A percentile compares a stretch with the other conserved stretches of the same genome.
Conservation (phyloP, 1,140 invertebrate species). For the Gryon sp. region DNA sequence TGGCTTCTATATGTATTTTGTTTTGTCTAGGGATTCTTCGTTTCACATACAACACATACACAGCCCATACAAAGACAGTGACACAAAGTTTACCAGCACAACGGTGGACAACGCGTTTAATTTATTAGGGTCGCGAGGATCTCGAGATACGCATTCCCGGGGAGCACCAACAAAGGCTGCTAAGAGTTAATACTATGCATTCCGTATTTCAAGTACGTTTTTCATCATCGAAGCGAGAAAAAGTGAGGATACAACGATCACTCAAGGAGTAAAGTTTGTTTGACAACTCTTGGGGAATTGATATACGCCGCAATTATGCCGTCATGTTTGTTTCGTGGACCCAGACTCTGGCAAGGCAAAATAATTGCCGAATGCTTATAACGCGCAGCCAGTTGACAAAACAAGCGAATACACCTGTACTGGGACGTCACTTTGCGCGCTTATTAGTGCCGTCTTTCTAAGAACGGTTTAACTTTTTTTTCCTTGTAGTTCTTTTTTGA, state of each 20-base stretch:
- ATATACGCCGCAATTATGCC: slow-evolving; percentile 22
- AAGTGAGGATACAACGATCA: not conserved
- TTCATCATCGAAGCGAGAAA: slow-evolving; percentile 4
- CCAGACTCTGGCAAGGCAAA: not conserved
- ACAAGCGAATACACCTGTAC: slow-evolving; percentile 18
- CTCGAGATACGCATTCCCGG: slow-evolving; percentile 19
- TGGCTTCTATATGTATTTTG: slow-evolving; percentile 2
- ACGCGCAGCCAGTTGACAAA: slow-evolving; percentile 6
- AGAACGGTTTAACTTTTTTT: slow-evolving; percentile 21
- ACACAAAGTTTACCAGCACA: slow-evolving; percentile 11
- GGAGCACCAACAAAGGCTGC: not conserved
- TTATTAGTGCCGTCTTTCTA: slow-evolving; percentile 19
- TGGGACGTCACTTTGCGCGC: not conserved
- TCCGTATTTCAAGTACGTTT: slow-evolving; percentile 12
- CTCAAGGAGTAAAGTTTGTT: not conserved
- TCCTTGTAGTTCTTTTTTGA: not conserved
- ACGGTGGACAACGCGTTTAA: slow-evolving; percentile 26
- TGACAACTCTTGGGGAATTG: slow-evolving; percentile 12
- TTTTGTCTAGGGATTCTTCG: not conserved
- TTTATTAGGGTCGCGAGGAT: slow-evolving; percentile 43
- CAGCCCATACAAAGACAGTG: no score
- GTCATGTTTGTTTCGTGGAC: slow-evolving; percentile 15
- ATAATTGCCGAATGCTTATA: slow-evolving; percentile 30
- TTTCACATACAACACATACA: no score
- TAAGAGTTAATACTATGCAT: slow-evolving; percentile 7